Evolutionary conservation across 2,797 vertebrate species (phyloP), one percentile per base, ranked within the genome.

Genomic region (Phylloscopus collybita): DNA sequence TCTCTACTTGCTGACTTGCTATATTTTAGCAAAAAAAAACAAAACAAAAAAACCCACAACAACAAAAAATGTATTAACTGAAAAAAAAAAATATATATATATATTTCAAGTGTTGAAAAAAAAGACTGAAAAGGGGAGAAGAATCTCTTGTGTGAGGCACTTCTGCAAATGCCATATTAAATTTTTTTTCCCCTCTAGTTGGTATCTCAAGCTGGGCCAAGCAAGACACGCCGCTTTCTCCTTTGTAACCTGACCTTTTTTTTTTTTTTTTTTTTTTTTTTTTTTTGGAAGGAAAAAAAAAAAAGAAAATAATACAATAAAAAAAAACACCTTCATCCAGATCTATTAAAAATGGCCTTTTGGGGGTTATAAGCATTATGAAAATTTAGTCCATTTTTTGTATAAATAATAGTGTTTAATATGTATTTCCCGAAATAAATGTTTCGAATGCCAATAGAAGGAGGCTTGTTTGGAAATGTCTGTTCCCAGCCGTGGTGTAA

Each of bases 391-490:
- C 97, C 94, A 96, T 97, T 97, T 98, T 98, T 98, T 98, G 98
- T 98, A 98, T 98, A 98, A 98, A 98, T 98, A 98, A 98, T 98
- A 98, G 98, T 98, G 98, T 99, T 99, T 98, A 98, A 98, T 98
- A 98, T 98, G 98, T 98, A 99, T 99, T 98, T 98, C 98, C 98
- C 98, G 98, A 98, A 99, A 99, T 99, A 99, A 99, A 99, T 98
- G 98, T 98, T 98, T 98, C 97, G 92, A 98, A 98, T 93, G 97
- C 97, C 96, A 96, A 88, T 56, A 79, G 40, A 38, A 57, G 36
- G 66, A 79, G 64, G 21, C 23, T 83, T 45, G 44, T 93, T 73
- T 80, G 67, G 82, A 94, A 82, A 42, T n/a, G 64, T 92, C 62
- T 92, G 42, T 93, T 89, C 75, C 53, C 25, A 32, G 47, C 34